Base-by-base conservation (phyloP, 2,797 vertebrate genomes). In the Ateles fusciceps region DNA sequence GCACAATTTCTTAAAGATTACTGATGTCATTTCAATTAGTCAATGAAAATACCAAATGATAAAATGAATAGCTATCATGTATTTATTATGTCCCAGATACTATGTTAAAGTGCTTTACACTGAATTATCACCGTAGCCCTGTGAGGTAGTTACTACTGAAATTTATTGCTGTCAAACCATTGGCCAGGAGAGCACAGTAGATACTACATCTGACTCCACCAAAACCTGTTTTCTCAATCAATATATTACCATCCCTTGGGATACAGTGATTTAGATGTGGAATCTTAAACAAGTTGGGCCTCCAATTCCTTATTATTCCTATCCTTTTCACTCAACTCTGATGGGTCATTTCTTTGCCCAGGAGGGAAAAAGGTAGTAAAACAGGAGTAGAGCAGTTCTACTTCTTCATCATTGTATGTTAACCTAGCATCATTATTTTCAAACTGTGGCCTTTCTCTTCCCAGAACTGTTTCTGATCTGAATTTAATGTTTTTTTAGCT, bases 1-100 rank as follows among this genome's bases (percentile, higher is more conserved):
- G 81, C 39, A 78, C 4, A 84, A 28, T 72, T 96, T 93, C 28
- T 64, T 91, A 94, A 84, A 92, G 46, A 90, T 57, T 86, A 86
- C 21, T 91, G 48, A 72, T 79, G 7, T 76, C 57, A 68, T 76
- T 85, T 85, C 72, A 85, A 26, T 55, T 75, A 83, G 36, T 46
- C 21, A 81, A 84, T 46, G 75, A 91, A 94, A 93, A 89, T 61
- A 85, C 85, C 22, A n/a, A 68, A 71, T 19, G 44, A 90, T 68
- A 94, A 74, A 72, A 64, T 44, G 28, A 92, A 44, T 39, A 89
- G 42, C n/a, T 76, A 59, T 19, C 9, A 15, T 92, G 61, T 75
- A 36, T 36, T 68, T 90, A 92, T 86, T 64, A 83, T 39, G 61
- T 90, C 39, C 8, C 39, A 78, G 14, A 21, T 89, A 39, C 44